Base-by-base conservation (phyloP, 2,113 vertebrate genomes). In the Zosterops pallidus region DNA sequence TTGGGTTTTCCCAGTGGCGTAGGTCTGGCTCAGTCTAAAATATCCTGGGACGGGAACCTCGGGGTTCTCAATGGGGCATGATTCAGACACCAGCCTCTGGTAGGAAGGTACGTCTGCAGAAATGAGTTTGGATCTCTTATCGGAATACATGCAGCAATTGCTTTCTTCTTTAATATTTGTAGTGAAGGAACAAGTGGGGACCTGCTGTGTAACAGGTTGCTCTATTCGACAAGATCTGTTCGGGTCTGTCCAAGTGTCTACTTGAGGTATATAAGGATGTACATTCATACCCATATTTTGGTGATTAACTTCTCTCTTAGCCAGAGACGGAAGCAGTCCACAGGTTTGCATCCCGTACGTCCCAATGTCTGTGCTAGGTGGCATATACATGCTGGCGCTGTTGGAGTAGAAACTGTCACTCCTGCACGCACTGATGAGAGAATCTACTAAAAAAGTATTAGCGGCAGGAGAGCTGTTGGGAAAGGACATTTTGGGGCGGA, bases 281-380 rank as follows among this genome's bases (percentile, higher is more conserved):
- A 99, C 99, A 97, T 99, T 99, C 99, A 99, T 99, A 98, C 98
- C 99, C 98, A 99, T 98, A 97, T 98, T 99, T 99, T 99, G 99
- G 98, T 99, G 99, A 98, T 98, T 99, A 98, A 99, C 98, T 98
- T 99, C 99, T 98, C 99, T 98, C 98, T 99, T 99, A 98, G 99
- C 98, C 98, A 99, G 99, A 98, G 99, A 99, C 98, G 99, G 99
- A 98, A 99, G 98, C 92, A 99, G 99, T 99, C 99, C 99, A 99
- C 99, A 99, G 98, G 99, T 99, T 99, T 99, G 99, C 99, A 99
- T 99, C 98, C 99, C 99, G 98, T 99, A 99, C 98, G 98, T 99
- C 98, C 99, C 99, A 98, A 99, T 98, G 97, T 99, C 99, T 98
- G 99, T 97, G 98, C 98, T 99, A 97, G 99, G 98, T 98, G 98